Conservation (phyloP, 2,888 invertebrate genomes). For the Parnassius apollo region DNA sequence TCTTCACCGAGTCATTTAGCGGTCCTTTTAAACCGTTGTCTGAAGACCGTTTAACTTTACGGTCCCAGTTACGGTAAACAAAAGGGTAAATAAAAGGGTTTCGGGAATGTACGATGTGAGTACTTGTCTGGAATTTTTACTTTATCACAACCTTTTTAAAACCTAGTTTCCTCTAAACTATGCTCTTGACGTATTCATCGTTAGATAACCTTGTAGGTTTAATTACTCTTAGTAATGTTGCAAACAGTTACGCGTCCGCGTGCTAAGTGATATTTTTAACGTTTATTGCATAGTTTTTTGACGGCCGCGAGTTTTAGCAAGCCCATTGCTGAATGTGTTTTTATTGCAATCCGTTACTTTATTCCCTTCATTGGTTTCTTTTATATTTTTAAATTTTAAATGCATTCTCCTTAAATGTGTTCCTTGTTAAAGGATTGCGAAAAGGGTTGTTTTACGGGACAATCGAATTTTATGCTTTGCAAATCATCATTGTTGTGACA, state of each 20-base stretch:
- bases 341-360: slow-evolving; percentile 46
- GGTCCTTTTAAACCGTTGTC: slow-evolving; percentile 56
- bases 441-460: slow-evolving; percentile 48
- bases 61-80: slow-evolving; percentile 63
- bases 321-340: slow-evolving; percentile 53
- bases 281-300: slow-evolving; percentile 50
- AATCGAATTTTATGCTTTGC: slow-evolving; percentile 26
- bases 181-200: neutral
- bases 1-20: slow-evolving; percentile 58
- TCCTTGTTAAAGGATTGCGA: slow-evolving; percentile 57
- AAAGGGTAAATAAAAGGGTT: slow-evolving; percentile 62
- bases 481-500: slow-evolving; percentile 16
- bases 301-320: slow-evolving; percentile 50
- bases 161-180: slow-evolving; percentile 4
- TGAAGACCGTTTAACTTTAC: slow-evolving; percentile 55
- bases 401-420: slow-evolving; percentile 25
- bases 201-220: slow-evolving; percentile 25
- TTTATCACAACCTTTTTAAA: neutral
- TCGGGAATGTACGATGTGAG: slow-evolving; percentile 12
- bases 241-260: slow-evolving; percentile 56
- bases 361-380: slow-evolving; percentile 19
- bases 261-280: slow-evolving; percentile 29
- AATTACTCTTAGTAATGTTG: slow-evolving; percentile 48
- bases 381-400: slow-evolving; percentile 16
- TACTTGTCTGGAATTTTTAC: slow-evolving; percentile 12